Evolutionary conservation across 2,888 invertebrate genomes (phyloP).

Genomic region (Idaea biselata): DNA sequence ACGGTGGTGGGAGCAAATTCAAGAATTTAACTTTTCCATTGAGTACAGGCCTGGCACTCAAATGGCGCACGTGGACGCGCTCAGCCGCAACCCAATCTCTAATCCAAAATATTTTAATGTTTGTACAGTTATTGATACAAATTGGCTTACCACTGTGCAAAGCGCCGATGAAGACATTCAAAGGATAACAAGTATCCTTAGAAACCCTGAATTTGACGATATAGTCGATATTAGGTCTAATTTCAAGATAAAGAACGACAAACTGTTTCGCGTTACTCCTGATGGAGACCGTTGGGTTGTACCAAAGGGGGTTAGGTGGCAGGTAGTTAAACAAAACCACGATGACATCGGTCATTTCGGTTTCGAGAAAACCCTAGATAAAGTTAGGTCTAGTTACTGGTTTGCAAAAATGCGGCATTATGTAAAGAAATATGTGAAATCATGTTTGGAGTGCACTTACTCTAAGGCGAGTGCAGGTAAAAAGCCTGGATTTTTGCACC

Average conservation of each 20-base stretch:
- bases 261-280: not conserved
- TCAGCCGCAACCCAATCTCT: not conserved
- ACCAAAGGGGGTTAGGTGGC: conserved; percentile 28
- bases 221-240: not conserved
- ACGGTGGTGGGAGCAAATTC: not conserved
- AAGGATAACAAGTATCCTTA: not conserved
- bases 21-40: not conserved
- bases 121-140: not conserved
- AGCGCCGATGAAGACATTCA: not conserved
- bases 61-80: not conserved
- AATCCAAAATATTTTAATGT: not conserved
- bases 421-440: not conserved
- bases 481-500: conserved; percentile 25
- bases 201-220: not conserved
- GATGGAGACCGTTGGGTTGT: conserved; percentile 26
- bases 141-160: not conserved
- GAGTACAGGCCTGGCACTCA: not conserved
- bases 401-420: conserved; percentile 3
- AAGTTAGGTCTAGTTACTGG: conserved; percentile 1
- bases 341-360: conserved; percentile 30
- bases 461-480: conserved; percentile 20
- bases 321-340: conserved; percentile 26
- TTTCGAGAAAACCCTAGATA: conserved; percentile 20
- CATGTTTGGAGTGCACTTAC: conserved; percentile 8
- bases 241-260: not conserved